phyloP scores from a whole-genome alignment of 2,888 invertebrate species.

The Thyatira batis region DNA sequence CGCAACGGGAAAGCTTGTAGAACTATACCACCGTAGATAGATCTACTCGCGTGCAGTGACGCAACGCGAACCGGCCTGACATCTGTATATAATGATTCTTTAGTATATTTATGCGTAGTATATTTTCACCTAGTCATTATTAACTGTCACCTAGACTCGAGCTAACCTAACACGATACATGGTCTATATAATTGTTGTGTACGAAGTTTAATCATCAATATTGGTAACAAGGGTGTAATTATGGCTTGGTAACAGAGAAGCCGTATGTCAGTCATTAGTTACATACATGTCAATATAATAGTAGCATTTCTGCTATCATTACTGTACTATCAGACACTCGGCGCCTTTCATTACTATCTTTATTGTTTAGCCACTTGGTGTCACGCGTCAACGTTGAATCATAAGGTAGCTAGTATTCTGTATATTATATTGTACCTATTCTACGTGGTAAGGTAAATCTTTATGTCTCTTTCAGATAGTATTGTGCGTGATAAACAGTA shows the following conservation, averaged over 20 bases:
- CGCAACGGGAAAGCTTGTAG: constrained; percentile 15
- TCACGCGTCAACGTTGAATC: background rate
- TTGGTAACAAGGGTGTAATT: background rate
- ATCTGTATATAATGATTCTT: constrained; percentile 20
- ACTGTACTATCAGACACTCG: background rate
- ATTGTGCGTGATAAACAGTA: background rate
- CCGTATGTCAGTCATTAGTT: background rate
- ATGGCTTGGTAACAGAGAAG: background rate
- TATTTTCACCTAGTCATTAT: constrained; percentile 3
- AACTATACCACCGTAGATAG: constrained; percentile 45
- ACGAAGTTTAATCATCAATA: background rate
- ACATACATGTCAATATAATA: background rate
- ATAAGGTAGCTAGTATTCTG: background rate
- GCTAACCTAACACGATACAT: background rate
- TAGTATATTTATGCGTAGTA: constrained; percentile 11
- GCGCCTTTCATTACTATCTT: background rate
- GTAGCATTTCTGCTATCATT: background rate
- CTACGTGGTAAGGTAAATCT: no score
- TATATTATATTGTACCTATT: background rate
- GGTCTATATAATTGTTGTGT: background rate
- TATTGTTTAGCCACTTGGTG: background rate
- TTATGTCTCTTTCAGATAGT: background rate
- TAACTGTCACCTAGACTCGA: background rate
- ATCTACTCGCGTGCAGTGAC: constrained; percentile 56
- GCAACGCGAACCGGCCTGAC: constrained; percentile 51